Evolutionary conservation across 1,140 invertebrate species (phyloP), one percentile per base, ranked within the genome.

Genomic region (Alviniconcha marisindica): DNA sequence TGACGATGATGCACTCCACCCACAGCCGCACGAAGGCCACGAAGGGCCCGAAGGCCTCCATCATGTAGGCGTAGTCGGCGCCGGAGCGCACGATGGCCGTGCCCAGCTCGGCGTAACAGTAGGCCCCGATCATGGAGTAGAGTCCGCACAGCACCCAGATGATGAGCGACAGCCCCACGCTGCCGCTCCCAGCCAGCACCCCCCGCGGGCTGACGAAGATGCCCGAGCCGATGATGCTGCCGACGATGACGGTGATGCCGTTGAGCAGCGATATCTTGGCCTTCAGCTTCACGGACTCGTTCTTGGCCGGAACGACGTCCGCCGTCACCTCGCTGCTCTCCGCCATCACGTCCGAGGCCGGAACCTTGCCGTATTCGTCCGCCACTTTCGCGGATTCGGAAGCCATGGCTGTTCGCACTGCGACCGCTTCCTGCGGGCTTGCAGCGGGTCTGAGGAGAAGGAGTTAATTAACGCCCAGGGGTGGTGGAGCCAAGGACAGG

Each of bases 121-220:
- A 92, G 14, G 92, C 90, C 33, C 93, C 93, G 86, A 98, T 93
- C 89, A 97, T 94, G 0, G 97, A 97, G 81, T 97, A 94, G 1
- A 96, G 83, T 81, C 97, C 97, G 89, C 97, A 97, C 2, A 95
- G 91, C 3, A 95, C 94, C 97, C 97, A 98, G 54, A 98, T 94
- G n/a, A 98, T 93, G 0, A 98, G 93, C 87, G 96, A 96, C 84
- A 97, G 93, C n/a, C 95, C 97, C 0, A 98, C 95, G 21, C 97
- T 98, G 33, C 97, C 97, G 1, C 96, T 96, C 90, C 96, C 94
- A 86, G 95, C 91, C 14, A 98, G 92, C 0, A 97, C 96, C 82
- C 98, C 97, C 90, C 96, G 97, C 0, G 99, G 98, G 15, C 98
- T 98, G 14, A 99, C 96, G 93, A 99, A 99, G 91, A 99, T 98